Base-by-base conservation (phyloP, 1,140 invertebrate species). In the Lordiphosa stackelbergi region DNA sequence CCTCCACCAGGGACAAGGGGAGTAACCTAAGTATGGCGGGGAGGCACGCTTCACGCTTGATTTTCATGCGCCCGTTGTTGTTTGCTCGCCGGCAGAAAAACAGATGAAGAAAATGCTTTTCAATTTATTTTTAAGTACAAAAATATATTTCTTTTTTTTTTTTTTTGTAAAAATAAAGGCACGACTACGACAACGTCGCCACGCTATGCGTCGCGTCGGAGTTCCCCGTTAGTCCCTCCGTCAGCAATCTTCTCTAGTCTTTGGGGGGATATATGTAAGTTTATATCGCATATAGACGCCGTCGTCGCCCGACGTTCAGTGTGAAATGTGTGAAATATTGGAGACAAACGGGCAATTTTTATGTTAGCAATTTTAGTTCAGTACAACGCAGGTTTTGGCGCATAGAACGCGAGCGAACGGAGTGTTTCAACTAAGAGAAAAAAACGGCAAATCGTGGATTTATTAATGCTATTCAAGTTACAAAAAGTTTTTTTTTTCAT, bases 81-180 rank as follows among this genome's bases (percentile, higher is more conserved):
- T 74, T 65, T 65, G 46, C 40, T 11, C 22, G 5, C 5, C 24
- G 46, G 34, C 42, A 28, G 42, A 64, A 63, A 74, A 68, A 71
- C 58, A 81, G 68, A 72, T 75, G 72, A 83, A 62, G 72, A 83
- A 83, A 83, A 83, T 83, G 78, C 65, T 84, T 83, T 81, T 84
- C 78, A 83, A 83, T 83, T 83, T 83, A 83, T 83, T 83, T 83
- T 84, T 83, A 83, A 83, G 77, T 83, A 83, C 77, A 45, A 83
- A 83, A 83, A 83, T 83, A 83, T 83, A 75, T 73, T 51, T 22
- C 45, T 49, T 43, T 36, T 8, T 28, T 22, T 19, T 10, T 47
- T 42, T 54, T 31, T 36, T 46, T 41, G 66, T 55, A 57, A 66
- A 66, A 64, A 64, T 66, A 66, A 65, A 66, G 63, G 53, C 63